Base-by-base conservation (phyloP, 2,113 vertebrate genomes). In the Archocentrus centrarchus region DNA sequence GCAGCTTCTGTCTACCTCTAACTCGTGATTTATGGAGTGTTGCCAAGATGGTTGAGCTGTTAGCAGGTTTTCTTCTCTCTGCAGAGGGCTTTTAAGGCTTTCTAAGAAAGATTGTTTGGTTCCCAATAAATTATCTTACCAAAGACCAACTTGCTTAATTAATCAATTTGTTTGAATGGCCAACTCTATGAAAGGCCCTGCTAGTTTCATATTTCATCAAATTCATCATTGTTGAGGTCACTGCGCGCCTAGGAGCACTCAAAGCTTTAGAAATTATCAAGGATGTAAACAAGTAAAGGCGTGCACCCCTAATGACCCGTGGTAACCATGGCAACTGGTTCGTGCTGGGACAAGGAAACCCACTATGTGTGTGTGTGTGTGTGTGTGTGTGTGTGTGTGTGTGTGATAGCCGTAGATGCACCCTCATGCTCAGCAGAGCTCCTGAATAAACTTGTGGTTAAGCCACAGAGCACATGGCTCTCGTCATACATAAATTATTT, bases 341-440 rank as follows among this genome's bases (percentile, higher is more conserved):
- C 53, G 44, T 17, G 30, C 66, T 32, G 66, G 44, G 44, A 70
- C 17, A 53, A 70, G 44, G 44, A 53, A 70, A 53, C 8, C 24
- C 66, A 70, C 27, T 50, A 11, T 70, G 41, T 70, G 8, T 70
- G 66, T 20, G 50, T 70, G 8, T 70, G 66, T 20, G 50, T 59
- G 66, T 70, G 66, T 47, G 41, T 68, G 64, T 70, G 44, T 70
- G 47, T 70, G 66, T 50, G 41, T 18, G 50, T 24, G 24, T 24
- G 24, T 24, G 24, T 24, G 24, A 18, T 53, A 18, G 17, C 66
- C 6, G 44, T 70, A 53, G 44, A 70, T 53, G 44, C 44, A 70
- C 66, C 44, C 66, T 70, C 24, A 53, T 32, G 66, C 66, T 70
- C 66, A 53, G 66, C 44, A 53, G 66, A 70, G 44, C 44, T 70